Percentiles rank a stretch among this genome's conserved stretches.
phyloP scores from a whole-genome alignment of 2,797 vertebrate genomes.

The Aldrovandia affinis region DNA sequence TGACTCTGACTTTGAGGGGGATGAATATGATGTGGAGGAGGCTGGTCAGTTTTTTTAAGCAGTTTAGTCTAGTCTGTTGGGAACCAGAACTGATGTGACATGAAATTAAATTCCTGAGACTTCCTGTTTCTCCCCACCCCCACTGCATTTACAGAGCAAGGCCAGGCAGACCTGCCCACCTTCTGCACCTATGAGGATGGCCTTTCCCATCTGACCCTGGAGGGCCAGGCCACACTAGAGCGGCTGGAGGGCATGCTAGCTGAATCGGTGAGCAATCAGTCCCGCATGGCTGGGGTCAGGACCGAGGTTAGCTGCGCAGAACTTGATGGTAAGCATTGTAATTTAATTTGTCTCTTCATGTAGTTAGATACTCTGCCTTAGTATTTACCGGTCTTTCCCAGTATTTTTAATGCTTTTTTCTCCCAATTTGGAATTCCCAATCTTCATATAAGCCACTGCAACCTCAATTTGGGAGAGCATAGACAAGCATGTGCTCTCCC shows the following conservation, averaged over 20 bases:
- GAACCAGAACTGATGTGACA: background rate
- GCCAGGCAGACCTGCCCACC: conserved; percentile 80
- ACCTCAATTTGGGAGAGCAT: too few species aligned
- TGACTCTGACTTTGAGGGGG: conserved; percentile 92
- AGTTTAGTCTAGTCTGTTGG: background rate
- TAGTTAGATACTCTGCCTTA: background rate
- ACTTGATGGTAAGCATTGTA: conserved; percentile 78
- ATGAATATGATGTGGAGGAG: conserved; percentile 92
- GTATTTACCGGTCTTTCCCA: background rate
- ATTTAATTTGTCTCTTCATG: background rate
- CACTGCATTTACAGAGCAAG: conserved; percentile 72
- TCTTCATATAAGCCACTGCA: too few species aligned
- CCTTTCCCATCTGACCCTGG: conserved; percentile 83
- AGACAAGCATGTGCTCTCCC: too few species aligned
- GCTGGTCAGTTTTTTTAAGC: conserved; percentile 73
- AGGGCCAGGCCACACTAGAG: conserved; percentile 90
- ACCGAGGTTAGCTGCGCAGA: conserved; percentile 79
- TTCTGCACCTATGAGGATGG: conserved; percentile 96
- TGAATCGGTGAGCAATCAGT: conserved; percentile 83
- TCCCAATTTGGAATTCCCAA: too few species aligned
- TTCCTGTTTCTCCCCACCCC: conserved; percentile 26
- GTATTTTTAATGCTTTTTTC: too few species aligned
- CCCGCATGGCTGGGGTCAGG: conserved; percentile 92
- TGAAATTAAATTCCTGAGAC: background rate
- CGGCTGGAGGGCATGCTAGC: conserved; percentile 92